Evolutionary conservation across 2,113 vertebrate species (phyloP).

Genomic region (Macroglossus sobrinus): DNA sequence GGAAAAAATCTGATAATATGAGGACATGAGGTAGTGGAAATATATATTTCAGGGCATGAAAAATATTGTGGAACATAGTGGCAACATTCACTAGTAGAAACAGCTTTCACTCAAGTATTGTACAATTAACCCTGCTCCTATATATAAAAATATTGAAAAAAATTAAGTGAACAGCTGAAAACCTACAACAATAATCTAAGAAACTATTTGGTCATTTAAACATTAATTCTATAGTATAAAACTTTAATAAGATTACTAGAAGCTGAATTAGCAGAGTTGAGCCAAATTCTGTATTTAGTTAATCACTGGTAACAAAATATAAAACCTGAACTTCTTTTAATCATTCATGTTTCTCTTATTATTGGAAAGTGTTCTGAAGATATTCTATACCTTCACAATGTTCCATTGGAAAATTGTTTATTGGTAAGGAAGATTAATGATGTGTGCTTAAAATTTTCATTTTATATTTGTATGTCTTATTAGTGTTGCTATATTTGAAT

Average conservation of each 20-base stretch:
- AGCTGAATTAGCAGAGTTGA: background rate
- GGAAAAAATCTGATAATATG: background rate
- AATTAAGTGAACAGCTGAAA: background rate
- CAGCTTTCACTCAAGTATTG: background rate
- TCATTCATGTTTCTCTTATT: slow-evolving; percentile 35
- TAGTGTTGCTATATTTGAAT: slow-evolving; percentile 75
- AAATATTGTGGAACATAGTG: background rate
- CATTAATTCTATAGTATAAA: background rate
- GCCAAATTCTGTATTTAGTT: background rate
- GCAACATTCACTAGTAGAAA: background rate
- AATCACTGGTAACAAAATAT: slow-evolving; percentile 33
- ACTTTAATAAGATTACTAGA: background rate
- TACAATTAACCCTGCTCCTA: background rate
- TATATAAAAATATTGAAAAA: background rate
- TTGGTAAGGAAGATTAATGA: slow-evolving; percentile 75
- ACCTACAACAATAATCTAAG: background rate
- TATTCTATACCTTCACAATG: slow-evolving; percentile 59
- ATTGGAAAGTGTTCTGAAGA: slow-evolving; percentile 49
- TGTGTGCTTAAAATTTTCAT: slow-evolving; percentile 43
- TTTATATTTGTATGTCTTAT: slow-evolving; percentile 69
- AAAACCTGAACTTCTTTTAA: slow-evolving; percentile 41
- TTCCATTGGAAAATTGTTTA: slow-evolving; percentile 24
- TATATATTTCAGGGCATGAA: background rate
- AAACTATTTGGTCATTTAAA: background rate
- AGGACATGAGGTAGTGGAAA: background rate